Conservation (phyloP, 2,113 vertebrate species). For the Maccullochella peelii region DNA sequence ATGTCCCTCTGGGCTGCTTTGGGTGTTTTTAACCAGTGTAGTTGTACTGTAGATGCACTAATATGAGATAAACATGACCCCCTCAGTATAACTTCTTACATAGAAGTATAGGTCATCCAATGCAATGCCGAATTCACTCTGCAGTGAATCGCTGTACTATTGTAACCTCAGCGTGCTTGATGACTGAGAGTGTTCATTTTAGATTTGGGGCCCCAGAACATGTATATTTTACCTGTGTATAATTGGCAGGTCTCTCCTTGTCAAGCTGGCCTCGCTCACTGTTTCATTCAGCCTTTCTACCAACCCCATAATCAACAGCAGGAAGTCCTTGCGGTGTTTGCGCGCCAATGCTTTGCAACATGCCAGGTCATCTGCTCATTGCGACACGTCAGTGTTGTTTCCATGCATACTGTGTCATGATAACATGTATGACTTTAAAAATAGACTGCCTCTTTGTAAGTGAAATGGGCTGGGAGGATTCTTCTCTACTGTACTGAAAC, state of each 20-base stretch:
- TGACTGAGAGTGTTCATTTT: conserved; percentile 66
- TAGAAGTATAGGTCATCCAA: not conserved
- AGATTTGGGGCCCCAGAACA: conserved; percentile 50
- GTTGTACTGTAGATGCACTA: not conserved
- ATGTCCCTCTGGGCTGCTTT: not conserved
- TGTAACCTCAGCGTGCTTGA: conserved; percentile 23
- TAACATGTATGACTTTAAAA: conserved; percentile 23
- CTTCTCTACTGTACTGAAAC: not conserved
- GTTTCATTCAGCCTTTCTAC: conserved; percentile 64
- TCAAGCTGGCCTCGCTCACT: conserved; percentile 46
- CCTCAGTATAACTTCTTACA: not conserved
- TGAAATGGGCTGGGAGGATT: not conserved
- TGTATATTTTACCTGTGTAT: conserved; percentile 71
- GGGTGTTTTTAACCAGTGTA: not conserved
- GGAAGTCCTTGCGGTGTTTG: conserved; percentile 74
- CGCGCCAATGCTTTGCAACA: conserved; percentile 49
- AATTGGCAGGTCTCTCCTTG: conserved; percentile 77
- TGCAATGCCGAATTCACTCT: conserved; percentile 10
- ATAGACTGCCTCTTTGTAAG: not conserved
- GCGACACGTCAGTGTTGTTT: conserved; percentile 53
- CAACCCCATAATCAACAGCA: conserved; percentile 81
- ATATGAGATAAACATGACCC: not conserved
- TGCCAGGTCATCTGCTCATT: conserved; percentile 66
- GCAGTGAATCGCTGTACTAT: conserved; percentile 30
- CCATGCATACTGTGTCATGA: conserved; percentile 1